A percentile compares a stretch with the other conserved stretches of the same genome.
Evolutionary conservation across 2,113 vertebrate genomes (phyloP).

Genomic region (Parotia lawesii): DNA sequence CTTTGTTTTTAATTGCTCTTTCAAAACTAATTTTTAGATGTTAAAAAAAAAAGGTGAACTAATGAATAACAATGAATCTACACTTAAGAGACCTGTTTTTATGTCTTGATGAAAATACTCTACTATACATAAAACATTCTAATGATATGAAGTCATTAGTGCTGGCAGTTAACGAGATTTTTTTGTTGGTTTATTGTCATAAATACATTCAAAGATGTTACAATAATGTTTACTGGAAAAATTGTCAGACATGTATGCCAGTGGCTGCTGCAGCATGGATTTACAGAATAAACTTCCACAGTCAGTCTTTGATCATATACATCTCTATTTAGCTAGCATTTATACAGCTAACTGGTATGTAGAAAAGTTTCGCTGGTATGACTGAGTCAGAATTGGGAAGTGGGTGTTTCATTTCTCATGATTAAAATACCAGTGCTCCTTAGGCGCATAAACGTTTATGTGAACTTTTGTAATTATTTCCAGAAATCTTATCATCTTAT

Average conservation of each 20-base stretch:
- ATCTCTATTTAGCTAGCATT: background rate
- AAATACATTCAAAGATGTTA: background rate
- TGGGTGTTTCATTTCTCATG: background rate
- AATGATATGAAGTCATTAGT: background rate
- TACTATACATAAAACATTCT: background rate
- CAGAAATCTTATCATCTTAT: background rate
- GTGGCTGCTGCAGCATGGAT: background rate
- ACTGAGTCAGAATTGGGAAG: background rate
- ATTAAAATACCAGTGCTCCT: background rate
- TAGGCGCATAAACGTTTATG: background rate
- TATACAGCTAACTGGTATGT: background rate
- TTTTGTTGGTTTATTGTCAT: background rate
- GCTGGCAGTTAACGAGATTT: background rate
- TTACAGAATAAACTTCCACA: background rate
- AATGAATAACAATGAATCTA: background rate
- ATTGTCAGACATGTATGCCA: background rate
- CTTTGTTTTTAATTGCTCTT: background rate
- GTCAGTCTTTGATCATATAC: background rate
- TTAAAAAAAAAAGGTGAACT: background rate
- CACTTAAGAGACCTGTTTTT: background rate
- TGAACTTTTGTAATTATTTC: constrained; percentile 5
- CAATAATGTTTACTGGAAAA: background rate
- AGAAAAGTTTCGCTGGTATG: background rate
- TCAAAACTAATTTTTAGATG: background rate
- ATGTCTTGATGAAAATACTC: background rate